These are phyloP conservation scores for Aporophyla lueneburgensis DNA, from an alignment of 2,888 invertebrate species.

Conservation along the genomic window DNA sequence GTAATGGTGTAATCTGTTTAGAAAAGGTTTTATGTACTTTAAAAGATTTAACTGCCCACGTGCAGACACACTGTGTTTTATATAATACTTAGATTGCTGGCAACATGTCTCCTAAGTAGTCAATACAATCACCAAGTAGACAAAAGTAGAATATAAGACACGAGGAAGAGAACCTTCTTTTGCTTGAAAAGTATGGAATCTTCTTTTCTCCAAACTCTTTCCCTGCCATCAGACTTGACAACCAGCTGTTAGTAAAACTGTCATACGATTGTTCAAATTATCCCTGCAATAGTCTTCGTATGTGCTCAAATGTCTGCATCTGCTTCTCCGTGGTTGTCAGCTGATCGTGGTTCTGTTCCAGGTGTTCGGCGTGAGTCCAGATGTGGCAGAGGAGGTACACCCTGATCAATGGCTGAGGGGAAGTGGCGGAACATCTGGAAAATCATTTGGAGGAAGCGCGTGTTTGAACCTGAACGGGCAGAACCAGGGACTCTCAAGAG, in stretches of 20 bases:
- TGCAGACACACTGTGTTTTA: background rate
- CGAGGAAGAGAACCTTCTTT: background rate
- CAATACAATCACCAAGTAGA: background rate
- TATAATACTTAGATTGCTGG: background rate
- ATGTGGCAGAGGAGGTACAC: conserved; percentile 66
- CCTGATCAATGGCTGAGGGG: conserved; percentile 83
- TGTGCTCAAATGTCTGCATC: conserved; percentile 30
- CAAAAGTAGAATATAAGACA: background rate
- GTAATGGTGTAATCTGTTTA: too few relatives aligned
- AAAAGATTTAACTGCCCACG: background rate
- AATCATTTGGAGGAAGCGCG: conserved; percentile 74
- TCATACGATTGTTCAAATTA: conserved; percentile 8
- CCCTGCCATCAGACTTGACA: conserved; percentile 23
- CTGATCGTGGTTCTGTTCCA: conserved; percentile 39
- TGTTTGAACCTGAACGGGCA: conserved; percentile 72
- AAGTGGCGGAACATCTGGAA: conserved; percentile 74
- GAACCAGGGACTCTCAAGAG: conserved; percentile 78
- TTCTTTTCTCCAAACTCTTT: conserved; percentile 1
- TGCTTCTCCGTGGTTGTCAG: background rate
- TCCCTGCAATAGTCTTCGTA: background rate
- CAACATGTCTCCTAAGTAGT: background rate
- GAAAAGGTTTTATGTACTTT: background rate
- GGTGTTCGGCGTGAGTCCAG: conserved; percentile 68
- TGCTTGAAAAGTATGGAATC: background rate
- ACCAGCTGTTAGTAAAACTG: background rate